These are phyloP conservation scores for Dendronephthya gigantea DNA, from an alignment of 64 coral and sea anemone species.

Conservation along the genomic window DNA sequence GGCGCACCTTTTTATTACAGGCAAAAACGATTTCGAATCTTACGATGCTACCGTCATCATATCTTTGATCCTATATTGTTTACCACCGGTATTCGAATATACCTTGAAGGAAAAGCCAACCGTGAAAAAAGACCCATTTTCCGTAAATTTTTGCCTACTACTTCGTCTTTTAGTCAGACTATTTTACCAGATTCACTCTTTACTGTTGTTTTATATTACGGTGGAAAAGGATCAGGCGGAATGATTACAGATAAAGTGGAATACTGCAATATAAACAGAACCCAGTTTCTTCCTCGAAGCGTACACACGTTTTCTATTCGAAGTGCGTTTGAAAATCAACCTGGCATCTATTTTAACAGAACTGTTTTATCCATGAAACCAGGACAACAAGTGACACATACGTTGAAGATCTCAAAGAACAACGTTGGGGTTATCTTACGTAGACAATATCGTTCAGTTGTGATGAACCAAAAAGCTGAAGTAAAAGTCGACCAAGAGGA, in stretches of 20 bases:
- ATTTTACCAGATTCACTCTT: slow-evolving; percentile 12
- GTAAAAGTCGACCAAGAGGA: neutral
- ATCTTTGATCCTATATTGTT: neutral
- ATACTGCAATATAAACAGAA: neutral
- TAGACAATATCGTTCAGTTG: slow-evolving; percentile 6
- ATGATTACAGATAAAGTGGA: neutral
- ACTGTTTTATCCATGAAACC: neutral
- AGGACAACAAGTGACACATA: neutral
- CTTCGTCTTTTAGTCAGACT: neutral
- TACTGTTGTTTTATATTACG: slow-evolving; percentile 18
- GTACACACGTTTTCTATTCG: neutral
- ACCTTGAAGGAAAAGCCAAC: neutral
- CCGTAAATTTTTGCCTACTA: neutral
- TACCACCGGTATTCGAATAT: slow-evolving; percentile 7
- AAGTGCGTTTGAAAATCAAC: slow-evolving; percentile 1
- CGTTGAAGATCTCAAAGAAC: neutral
- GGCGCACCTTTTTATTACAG: neutral
- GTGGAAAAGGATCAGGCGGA: neutral
- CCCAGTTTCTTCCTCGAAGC: neutral
- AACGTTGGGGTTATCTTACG: slow-evolving; percentile 11
- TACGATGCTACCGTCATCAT: neutral
- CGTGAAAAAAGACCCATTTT: neutral
- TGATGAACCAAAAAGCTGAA: neutral
- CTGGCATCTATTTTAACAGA: neutral
- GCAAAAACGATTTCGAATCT: neutral